These are phyloP conservation scores for Spodoptera litura DNA, from an alignment of 1,140 invertebrate genomes.

Conservation along the genomic window DNA sequence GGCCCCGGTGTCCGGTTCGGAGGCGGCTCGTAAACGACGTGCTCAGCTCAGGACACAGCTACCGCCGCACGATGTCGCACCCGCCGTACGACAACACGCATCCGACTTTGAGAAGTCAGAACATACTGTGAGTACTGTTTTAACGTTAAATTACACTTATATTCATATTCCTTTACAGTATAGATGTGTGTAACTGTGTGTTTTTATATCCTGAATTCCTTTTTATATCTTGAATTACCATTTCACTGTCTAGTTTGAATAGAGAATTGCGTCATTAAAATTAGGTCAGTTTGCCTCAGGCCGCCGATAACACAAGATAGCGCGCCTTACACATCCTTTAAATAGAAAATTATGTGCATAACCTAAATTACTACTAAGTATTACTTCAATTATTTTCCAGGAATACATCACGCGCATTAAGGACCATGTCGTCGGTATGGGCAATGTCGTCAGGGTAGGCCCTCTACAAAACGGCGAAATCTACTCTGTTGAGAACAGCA, in stretches of 20 bases:
- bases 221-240: background rate
- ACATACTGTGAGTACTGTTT: constrained; percentile 68
- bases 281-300: constrained; percentile 27
- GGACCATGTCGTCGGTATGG: constrained; percentile 88
- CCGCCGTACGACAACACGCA: constrained; percentile 72
- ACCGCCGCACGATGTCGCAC: constrained; percentile 91
- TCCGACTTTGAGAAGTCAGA: constrained; percentile 77
- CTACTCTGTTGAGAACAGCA: constrained; percentile 78
- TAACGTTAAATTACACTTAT: background rate
- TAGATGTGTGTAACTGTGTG: background rate
- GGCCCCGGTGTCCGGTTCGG: constrained; percentile 91
- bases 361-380: background rate
- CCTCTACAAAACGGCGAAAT: constrained; percentile 82
- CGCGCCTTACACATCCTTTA: constrained; percentile 7
- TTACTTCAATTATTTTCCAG: constrained; percentile 69
- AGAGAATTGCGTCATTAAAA: background rate
- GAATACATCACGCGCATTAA: constrained; percentile 89
- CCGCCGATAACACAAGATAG: constrained; percentile 11
- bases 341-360: background rate
- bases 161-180: background rate
- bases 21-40: constrained; percentile 90
- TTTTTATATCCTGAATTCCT: background rate
- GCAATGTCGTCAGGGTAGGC: constrained; percentile 86
- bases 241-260: background rate
- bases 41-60: constrained; percentile 93